Conservation (phyloP, 2,797 vertebrate species). For the Trachops cirrhosus region DNA sequence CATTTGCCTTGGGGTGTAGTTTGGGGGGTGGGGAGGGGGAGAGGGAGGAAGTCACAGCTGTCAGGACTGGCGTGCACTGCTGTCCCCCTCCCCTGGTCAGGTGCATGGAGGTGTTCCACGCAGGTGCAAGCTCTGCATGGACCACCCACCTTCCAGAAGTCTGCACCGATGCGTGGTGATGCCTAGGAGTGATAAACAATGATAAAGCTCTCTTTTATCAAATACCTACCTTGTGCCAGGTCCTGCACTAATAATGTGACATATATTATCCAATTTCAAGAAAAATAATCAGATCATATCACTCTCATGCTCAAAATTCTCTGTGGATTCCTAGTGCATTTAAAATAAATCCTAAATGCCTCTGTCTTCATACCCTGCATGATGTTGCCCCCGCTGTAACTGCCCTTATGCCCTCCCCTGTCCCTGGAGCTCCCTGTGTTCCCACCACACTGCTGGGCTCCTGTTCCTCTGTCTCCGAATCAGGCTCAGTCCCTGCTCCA, state of each 20-base stretch:
- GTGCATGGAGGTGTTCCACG: neutral
- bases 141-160: neutral
- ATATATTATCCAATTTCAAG: neutral
- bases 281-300: neutral
- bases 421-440: neutral
- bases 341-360: neutral
- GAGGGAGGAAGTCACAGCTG: neutral
- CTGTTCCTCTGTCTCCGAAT: neutral
- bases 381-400: neutral
- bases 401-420: fast-evolving
- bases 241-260: neutral
- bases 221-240: neutral
- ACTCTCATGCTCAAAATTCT: neutral
- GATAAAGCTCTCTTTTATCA: neutral
- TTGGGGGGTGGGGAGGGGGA: too few species aligned
- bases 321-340: neutral
- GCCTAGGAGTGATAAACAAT: neutral
- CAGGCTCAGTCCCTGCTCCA: neutral
- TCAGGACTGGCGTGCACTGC: neutral
- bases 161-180: neutral
- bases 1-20: conserved; percentile 19
- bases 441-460: neutral
- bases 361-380: neutral
- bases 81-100: neutral
- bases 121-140: neutral